These are phyloP conservation scores for Pyrocoelia pectoralis DNA, from an alignment of 2,888 invertebrate species.

Conservation along the genomic window DNA sequence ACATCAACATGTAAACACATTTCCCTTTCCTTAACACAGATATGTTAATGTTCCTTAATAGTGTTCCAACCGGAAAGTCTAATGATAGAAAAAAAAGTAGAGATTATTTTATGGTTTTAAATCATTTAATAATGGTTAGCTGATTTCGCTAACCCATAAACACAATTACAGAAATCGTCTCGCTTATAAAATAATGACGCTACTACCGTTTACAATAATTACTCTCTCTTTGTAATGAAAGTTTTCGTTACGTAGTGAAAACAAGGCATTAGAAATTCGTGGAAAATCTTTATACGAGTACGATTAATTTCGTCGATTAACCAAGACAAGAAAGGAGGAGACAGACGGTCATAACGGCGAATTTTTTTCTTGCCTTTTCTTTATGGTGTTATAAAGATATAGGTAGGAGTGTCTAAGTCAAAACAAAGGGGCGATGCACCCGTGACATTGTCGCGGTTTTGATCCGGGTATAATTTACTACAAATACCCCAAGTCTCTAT, in stretches of 20 bases:
- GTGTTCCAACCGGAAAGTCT: slow-evolving; percentile 25
- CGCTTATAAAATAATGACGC: slow-evolving; percentile 22
- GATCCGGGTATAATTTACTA: slow-evolving; percentile 41
- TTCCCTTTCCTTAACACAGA: slow-evolving; percentile 16
- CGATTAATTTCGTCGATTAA: slow-evolving; percentile 4
- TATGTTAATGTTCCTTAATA: slow-evolving; percentile 31
- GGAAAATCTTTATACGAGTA: background rate
- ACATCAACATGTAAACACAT: slow-evolving; percentile 17
- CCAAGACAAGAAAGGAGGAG: slow-evolving; percentile 17
- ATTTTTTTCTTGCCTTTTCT: slow-evolving; percentile 18
- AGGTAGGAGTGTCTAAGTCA: slow-evolving; percentile 29
- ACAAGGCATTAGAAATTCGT: slow-evolving; percentile 19
- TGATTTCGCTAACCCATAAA: slow-evolving; percentile 36
- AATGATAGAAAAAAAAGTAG: slow-evolving; percentile 18
- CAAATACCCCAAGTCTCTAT: background rate
- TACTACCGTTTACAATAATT: slow-evolving; percentile 1
- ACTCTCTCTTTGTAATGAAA: slow-evolving; percentile 28
- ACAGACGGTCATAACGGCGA: slow-evolving; percentile 33
- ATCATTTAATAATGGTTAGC: slow-evolving; percentile 25
- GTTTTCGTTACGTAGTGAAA: slow-evolving; percentile 23
- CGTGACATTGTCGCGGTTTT: slow-evolving; percentile 47
- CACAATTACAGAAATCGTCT: slow-evolving; percentile 24
- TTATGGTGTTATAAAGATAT: background rate
- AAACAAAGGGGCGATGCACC: slow-evolving; percentile 44
- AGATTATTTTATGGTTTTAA: slow-evolving; percentile 26